Conservation (phyloP, 2,888 invertebrate species). For the Ypsolopha sequella region DNA sequence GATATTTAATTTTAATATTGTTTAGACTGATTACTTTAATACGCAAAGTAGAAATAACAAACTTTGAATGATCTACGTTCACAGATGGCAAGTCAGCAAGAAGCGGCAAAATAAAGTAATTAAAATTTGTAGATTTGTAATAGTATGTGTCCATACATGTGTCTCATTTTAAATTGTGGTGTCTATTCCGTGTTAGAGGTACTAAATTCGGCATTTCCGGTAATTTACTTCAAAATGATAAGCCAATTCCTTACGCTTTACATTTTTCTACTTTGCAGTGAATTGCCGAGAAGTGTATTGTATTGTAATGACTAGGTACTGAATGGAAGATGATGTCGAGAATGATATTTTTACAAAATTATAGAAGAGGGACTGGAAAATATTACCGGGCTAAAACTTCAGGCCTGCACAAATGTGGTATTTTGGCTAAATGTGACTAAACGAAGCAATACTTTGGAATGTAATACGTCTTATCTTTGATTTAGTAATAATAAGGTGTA, state of each 20-base stretch:
- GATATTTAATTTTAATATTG: neutral
- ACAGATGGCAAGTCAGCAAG: conserved; percentile 43
- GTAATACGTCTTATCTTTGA: conserved; percentile 72
- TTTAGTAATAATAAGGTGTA: conserved; percentile 60
- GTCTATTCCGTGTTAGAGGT: conserved; percentile 66
- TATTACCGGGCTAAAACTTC: conserved; percentile 20
- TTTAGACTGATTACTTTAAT: conserved; percentile 27
- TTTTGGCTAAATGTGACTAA: conserved; percentile 79
- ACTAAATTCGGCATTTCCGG: conserved; percentile 26
- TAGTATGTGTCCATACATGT: conserved; percentile 67
- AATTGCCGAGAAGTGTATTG: neutral
- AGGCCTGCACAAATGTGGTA: conserved; percentile 66
- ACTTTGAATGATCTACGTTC: neutral
- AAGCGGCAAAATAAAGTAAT: conserved; percentile 36
- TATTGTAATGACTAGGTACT: conserved; percentile 49
- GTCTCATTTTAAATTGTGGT: conserved; percentile 67
- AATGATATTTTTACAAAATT: conserved; percentile 58
- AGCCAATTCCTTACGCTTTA: neutral
- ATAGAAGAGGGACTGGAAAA: conserved; percentile 19
- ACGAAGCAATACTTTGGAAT: conserved; percentile 84
- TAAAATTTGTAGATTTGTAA: conserved; percentile 48
- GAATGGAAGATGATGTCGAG: conserved; percentile 52
- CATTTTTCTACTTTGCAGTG: conserved; percentile 2
- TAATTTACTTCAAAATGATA: conserved; percentile 2
- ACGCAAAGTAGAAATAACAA: neutral